These are phyloP conservation scores for Morus bassanus DNA, from an alignment of 2,797 vertebrate species.

Conservation along the genomic window DNA sequence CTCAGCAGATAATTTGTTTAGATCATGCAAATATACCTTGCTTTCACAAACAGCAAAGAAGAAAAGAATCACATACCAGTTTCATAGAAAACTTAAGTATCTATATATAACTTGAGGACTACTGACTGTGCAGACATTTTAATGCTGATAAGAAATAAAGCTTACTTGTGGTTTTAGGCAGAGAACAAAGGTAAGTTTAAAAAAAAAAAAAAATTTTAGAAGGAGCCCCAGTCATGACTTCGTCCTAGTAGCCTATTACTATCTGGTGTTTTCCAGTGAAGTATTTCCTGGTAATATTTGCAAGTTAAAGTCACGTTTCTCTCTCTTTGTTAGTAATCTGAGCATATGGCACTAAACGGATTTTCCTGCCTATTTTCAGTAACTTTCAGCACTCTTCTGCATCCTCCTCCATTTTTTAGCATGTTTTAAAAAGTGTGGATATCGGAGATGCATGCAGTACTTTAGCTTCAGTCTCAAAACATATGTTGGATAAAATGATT, in stretches of 20 bases:
- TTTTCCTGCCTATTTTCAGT: neutral
- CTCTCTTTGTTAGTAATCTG: neutral
- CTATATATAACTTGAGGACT: neutral
- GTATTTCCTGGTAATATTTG: neutral
- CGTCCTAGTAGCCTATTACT: neutral
- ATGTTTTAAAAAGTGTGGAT: neutral
- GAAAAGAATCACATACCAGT: neutral
- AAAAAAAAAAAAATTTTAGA: neutral
- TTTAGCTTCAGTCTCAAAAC: neutral
- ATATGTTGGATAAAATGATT: neutral
- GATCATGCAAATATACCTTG: neutral
- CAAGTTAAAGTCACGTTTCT: neutral
- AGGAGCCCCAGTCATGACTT: neutral
- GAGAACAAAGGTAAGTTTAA: neutral
- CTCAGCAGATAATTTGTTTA: neutral
- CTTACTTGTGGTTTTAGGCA: neutral
- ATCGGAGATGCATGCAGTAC: neutral
- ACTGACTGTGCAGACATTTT: neutral
- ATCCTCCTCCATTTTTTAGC: neutral
- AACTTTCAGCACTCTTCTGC: neutral
- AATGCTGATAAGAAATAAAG: neutral
- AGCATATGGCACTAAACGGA: neutral
- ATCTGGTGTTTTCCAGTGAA: neutral
- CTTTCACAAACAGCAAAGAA: neutral
- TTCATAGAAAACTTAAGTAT: neutral